Evolutionary conservation across 2,888 invertebrate species (phyloP).

Genomic region (Parelbella ahira): DNA sequence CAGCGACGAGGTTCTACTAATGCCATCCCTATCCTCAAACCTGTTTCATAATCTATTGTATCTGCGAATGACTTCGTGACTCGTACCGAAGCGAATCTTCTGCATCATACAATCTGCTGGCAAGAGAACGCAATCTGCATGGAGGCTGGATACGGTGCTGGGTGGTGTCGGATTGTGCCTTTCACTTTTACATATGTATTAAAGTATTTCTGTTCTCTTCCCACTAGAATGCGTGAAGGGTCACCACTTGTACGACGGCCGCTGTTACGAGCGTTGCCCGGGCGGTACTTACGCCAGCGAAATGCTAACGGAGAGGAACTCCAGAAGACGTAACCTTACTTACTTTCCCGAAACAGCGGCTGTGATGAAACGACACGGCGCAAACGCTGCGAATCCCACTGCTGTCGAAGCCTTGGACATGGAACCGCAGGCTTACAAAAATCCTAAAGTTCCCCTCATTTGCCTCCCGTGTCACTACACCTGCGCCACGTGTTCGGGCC

Average conservation of each 20-base stretch:
- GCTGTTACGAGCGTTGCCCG: conserved; percentile 82
- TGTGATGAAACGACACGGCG: conserved; percentile 54
- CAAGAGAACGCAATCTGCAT: conserved; percentile 66
- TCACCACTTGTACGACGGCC: conserved; percentile 81
- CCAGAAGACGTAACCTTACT: conserved; percentile 66
- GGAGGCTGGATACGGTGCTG: conserved; percentile 68
- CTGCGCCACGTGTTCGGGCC: conserved; percentile 85
- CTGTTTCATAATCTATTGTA: conserved; percentile 37
- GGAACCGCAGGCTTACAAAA: conserved; percentile 41
- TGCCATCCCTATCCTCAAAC: conserved; percentile 33
- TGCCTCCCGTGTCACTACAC: conserved; percentile 88
- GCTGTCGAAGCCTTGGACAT: conserved; percentile 62
- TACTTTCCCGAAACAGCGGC: conserved; percentile 46
- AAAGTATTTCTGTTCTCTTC: conserved; percentile 65
- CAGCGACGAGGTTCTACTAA: conserved; percentile 75
- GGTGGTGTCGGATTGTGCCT: conserved; percentile 33
- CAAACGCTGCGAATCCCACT: conserved; percentile 34
- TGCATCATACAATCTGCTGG: conserved; percentile 56
- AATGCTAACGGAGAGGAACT: conserved; percentile 54
- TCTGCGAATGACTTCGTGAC: conserved; percentile 50
- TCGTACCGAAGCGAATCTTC: conserved; percentile 52
- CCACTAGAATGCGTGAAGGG: conserved; percentile 84
- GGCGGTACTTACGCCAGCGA: conserved; percentile 70
- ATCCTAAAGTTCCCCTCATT: conserved; percentile 51
- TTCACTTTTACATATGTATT: conserved; percentile 49